Evolutionary conservation across 2,888 invertebrate genomes (phyloP).

Genomic region (Bellardia bayeri): DNA sequence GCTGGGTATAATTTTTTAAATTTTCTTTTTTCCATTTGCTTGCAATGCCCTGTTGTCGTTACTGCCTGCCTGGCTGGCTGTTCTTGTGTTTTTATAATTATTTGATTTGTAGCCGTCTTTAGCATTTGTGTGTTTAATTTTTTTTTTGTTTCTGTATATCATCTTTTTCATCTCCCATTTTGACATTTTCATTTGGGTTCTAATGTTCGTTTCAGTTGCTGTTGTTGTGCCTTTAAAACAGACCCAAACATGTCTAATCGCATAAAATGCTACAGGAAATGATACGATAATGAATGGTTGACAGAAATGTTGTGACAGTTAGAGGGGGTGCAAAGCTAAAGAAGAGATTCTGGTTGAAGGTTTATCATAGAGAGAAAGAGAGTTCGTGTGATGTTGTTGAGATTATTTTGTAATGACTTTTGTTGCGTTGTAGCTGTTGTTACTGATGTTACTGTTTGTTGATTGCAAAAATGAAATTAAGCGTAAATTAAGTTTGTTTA

Average conservation of each 20-base stretch:
- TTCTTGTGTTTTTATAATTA: conserved; percentile 60
- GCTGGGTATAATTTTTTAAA: conserved; percentile 2
- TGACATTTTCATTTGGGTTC: conserved; percentile 50
- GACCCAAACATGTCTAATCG: conserved; percentile 70
- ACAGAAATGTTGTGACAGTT: conserved; percentile 63
- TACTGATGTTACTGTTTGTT: conserved; percentile 16
- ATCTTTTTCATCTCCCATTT: conserved; percentile 34
- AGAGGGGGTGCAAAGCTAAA: background rate
- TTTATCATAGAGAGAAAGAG: background rate
- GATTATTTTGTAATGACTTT: conserved; percentile 67
- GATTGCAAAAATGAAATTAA: conserved; percentile 66
- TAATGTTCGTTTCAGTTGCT: conserved; percentile 34
- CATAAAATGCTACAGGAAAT: conserved; percentile 64
- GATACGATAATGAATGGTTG: conserved; percentile 67
- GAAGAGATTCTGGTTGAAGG: background rate
- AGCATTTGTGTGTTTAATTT: background rate
- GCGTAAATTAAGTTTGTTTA: conserved; percentile 65
- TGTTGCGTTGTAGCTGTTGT: conserved; percentile 33
- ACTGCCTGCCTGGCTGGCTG: conserved; percentile 6
- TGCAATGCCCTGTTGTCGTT: background rate
- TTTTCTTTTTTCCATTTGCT: conserved; percentile 20
- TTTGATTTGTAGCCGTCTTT: conserved; percentile 65
- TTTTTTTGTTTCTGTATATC: background rate
- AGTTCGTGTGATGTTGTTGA: conserved; percentile 28
- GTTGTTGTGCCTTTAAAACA: conserved; percentile 18